Evolutionary conservation across 2,888 invertebrate species (phyloP), one percentile per base, ranked within the genome.

Genomic region (Electrophaes corylata): DNA sequence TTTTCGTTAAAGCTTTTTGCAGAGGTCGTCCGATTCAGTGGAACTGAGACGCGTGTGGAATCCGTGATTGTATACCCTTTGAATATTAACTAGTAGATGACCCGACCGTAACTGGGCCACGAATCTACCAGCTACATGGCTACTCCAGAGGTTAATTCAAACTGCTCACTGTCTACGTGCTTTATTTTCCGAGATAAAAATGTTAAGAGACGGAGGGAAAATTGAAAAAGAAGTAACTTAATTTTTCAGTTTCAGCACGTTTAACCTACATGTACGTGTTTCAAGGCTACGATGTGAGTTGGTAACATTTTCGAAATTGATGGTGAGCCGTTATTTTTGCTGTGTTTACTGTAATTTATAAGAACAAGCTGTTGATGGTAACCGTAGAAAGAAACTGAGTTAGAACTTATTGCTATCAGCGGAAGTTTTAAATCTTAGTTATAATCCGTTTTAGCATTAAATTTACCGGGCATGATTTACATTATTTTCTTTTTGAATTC

Each of bases 31-130:
- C 46, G 57, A 57, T 60, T 60, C 56, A 33, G 62, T 71, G 78
- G 76, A 79, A 76, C 71, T 71, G 79, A 77, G 78, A 88, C 88
- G 84, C 84, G 84, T 67, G 70, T 76, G 78, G 90, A 87, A 89
- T 90, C 79, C 78, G 73, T 83, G 86, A 90, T 87, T 81, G 81
- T 80, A 37, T 37, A 82, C 84, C 86, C 85, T 86, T 84, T 90
- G 88, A 90, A 90, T 91, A 89, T 89, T 90, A 90, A 90, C 84
- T 84, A 86, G 79, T 79, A 80, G 84, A 84, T 84, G 88, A 87
- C 84, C 87, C 83, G 79, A 75, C 79, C 78, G 79, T 81, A 84
- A 80, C 82, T 80, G 72, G 81, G 79, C 78, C 80, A 79, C 81
- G 80, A 79, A 84, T 82, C 78, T 78, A 79, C 80, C 73, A 75